Evolutionary conservation across 2,797 vertebrate species (phyloP), one percentile per base, ranked within the genome.

Genomic region (Nannoperca obscura): DNA sequence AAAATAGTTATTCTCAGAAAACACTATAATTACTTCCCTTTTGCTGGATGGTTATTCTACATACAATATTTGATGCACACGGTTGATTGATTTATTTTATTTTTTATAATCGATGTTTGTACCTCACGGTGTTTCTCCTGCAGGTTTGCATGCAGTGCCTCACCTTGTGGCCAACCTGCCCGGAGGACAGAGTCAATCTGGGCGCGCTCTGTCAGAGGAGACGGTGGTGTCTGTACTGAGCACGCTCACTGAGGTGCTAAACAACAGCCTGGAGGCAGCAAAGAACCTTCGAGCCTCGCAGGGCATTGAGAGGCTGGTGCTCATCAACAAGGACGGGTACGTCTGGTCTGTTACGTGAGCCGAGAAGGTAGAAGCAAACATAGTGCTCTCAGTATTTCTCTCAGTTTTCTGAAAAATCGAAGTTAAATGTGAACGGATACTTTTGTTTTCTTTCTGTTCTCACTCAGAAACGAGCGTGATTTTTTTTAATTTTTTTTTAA

Each of bases 261-360:
- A 95, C 55, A 97, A 96, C 85, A 98, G 97, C 66, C 84, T 99
- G 30, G 98, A 99, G 77, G 97, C 97, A 0, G 97, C 97, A 71
- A 99, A 99, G 91, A 96, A 95, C 54, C 95, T 99, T 63, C 93
- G 97, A 63, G 94, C 96, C 85, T 96, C 97, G 0, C 97, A 98
- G 86, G 98, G 98, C 65, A 97, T 99, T 0, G 98, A 99, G 92
- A 97, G 97, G 70, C 93, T 99, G 84, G 98, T 99, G 87, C 95
- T 99, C 19, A 98, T 99, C 84, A 98, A 97, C 91, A 99, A 99
- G 78, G 96, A 98, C 27, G 96, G 97, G 98, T 99, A 66, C 40
- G 90, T 61, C 63, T 49, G 27, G 27, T 24, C n/a, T 36, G 30
- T 47, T 1, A 22, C 30, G 11, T 3, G 32, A 59, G 20, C 13